These are phyloP conservation scores for Desoria tigrina DNA, from an alignment of 2,888 invertebrate genomes.

Conservation along the genomic window DNA sequence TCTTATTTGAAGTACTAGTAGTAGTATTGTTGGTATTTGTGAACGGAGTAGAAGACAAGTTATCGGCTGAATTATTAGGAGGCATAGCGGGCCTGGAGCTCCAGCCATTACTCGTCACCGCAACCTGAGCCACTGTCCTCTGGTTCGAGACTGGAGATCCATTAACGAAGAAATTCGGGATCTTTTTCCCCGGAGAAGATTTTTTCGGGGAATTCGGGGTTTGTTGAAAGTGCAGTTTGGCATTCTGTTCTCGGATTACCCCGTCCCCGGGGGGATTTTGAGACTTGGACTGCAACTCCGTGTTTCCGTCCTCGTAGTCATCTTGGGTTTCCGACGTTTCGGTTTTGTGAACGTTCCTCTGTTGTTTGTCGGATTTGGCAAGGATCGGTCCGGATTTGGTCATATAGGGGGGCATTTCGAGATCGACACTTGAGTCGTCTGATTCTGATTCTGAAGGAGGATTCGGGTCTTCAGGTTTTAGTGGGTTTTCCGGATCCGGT, in stretches of 20 bases:
- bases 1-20: background rate
- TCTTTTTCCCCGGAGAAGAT: no score
- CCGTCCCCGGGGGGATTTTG: no score
- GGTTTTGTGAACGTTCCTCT: background rate
- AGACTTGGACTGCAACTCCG: no score
- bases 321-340: background rate
- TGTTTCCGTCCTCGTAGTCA: no score
- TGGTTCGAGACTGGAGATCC: no score
- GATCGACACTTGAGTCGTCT: slow-evolving; percentile 24
- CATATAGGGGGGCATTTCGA: slow-evolving; percentile 27
- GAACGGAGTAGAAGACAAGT: background rate
- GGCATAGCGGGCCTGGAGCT: background rate
- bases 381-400: slow-evolving; percentile 19
- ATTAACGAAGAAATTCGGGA: no score
- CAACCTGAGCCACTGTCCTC: no score
- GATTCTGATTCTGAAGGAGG: slow-evolving; percentile 15
- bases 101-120: background rate
- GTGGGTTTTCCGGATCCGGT: background rate
- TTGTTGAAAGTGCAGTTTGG: no score
- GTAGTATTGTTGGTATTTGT: no score
- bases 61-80: no score
- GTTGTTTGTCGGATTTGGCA: background rate
- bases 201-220: no score
- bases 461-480: background rate
- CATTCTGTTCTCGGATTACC: no score